Evolutionary conservation across 2,797 vertebrate species (phyloP).

Genomic region (Eutrigla gurnardus): DNA sequence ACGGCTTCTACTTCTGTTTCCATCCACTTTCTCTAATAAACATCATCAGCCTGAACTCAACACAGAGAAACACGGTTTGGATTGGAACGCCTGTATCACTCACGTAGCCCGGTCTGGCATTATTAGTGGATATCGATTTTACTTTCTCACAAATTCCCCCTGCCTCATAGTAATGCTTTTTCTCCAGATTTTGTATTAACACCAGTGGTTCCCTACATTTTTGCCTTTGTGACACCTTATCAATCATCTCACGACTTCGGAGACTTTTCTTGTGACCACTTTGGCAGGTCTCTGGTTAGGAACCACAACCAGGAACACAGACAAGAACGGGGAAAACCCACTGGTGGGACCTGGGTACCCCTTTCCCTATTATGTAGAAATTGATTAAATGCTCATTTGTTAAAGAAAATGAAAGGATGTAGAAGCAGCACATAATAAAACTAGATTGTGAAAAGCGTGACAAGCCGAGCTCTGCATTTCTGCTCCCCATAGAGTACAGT

Average conservation of each 20-base stretch:
- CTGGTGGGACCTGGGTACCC: not conserved
- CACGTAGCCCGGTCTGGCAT: not conserved
- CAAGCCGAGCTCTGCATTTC: too few species aligned
- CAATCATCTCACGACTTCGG: not conserved
- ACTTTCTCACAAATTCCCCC: not conserved
- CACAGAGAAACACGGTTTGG: not conserved
- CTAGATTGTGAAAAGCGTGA: not conserved
- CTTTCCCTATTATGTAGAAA: not conserved
- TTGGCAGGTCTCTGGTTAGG: not conserved
- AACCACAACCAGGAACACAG: not conserved
- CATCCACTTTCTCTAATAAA: constrained; percentile 38
- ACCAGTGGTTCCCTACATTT: not conserved
- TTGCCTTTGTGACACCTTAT: not conserved
- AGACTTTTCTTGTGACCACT: not conserved
- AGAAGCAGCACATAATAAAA: not conserved
- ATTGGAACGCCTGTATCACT: constrained; percentile 15
- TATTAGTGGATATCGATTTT: constrained; percentile 25
- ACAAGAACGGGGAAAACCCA: not conserved
- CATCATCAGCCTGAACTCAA: constrained; percentile 5
- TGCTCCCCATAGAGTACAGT: too few species aligned
- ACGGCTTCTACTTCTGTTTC: constrained; percentile 44
- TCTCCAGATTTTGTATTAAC: not conserved
- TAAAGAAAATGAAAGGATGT: not conserved
- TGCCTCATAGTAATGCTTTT: constrained; percentile 7
- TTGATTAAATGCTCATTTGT: not conserved